Conservation (phyloP, 1,140 invertebrate species). For the Bilobella aurantiaca region DNA sequence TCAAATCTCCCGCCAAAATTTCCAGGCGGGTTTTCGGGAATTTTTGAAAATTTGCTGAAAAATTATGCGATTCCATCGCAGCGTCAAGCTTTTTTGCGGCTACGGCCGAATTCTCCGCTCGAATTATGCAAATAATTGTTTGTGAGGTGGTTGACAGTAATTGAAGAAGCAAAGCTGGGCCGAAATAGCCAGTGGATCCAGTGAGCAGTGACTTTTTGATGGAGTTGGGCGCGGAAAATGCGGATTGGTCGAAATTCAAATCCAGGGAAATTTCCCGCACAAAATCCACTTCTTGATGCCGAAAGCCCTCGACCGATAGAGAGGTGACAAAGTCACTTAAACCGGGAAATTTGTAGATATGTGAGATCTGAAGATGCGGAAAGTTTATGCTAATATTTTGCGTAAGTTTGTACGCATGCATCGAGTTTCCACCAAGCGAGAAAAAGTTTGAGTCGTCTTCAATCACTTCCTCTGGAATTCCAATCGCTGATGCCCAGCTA, state of each 20-base stretch:
- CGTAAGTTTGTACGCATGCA: neutral
- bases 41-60: neutral
- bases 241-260: neutral
- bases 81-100: neutral
- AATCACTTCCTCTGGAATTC: neutral
- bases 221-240: neutral
- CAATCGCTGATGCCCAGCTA: neutral
- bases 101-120: neutral
- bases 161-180: neutral
- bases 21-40: neutral
- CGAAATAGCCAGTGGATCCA: neutral
- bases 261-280: neutral
- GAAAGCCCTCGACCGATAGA: too few species aligned
- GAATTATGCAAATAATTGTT: constrained; percentile 1
- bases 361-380: too few species aligned
- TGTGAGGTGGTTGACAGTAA: neutral
- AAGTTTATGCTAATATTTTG: neutral
- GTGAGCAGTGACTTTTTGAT: neutral
- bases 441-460: neutral
- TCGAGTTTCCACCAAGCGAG: neutral
- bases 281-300: too few species aligned
- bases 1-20: neutral
- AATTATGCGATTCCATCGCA: neutral
- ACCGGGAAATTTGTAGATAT: too few species aligned
- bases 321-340: too few species aligned